Base-by-base conservation (phyloP, 2,797 vertebrate genomes). In the Choloepus didactylus region DNA sequence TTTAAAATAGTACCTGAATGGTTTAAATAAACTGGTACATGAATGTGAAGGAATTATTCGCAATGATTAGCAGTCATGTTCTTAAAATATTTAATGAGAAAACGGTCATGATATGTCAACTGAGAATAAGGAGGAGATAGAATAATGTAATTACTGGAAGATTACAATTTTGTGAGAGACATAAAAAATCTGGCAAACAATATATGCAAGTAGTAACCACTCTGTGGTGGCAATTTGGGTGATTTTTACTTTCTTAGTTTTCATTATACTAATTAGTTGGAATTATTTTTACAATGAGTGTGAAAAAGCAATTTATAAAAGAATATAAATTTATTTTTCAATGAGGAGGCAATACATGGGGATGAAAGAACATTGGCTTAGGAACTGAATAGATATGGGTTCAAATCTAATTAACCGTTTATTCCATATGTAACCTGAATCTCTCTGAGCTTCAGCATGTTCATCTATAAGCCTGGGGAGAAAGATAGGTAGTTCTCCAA, bases 1-100 rank as follows among this genome's bases (percentile, higher is more conserved):
- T 72, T 72, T 86, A 64, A 91, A 93, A 67, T 79, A 35, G 80
- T 86, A 83, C 23, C 64, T 23, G 29, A 70, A 41, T 87, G 44
- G 14, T 83, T 93, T 93, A 89, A 91, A 60, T 51, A 35, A 87
- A 77, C 27, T 73, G 19, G 41, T 70, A 54, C 0, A 44, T 85
- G 80, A 84, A 72, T 69, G 18, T 0, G 44, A 85, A 88, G 41
- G 18, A 51, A 56, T 88, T 89, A 38, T 76, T 91, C 94, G 31
- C 38, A 94, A 56, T 27, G 18, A 86, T 56, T 44, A 89, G 70
- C 69, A 70, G 77, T 11, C 31, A 59, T 46, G 12, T 64, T 89
- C 49, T 86, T 87, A 73, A 93, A 94, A 67, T 44, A 35, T 38
- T 54, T 77, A 89, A 66, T 66, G 49, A 89, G 44, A 72, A 93